Evolutionary conservation across 2,113 vertebrate species (phyloP), one percentile per base, ranked within the genome.

Genomic region (Equus przewalskii): DNA sequence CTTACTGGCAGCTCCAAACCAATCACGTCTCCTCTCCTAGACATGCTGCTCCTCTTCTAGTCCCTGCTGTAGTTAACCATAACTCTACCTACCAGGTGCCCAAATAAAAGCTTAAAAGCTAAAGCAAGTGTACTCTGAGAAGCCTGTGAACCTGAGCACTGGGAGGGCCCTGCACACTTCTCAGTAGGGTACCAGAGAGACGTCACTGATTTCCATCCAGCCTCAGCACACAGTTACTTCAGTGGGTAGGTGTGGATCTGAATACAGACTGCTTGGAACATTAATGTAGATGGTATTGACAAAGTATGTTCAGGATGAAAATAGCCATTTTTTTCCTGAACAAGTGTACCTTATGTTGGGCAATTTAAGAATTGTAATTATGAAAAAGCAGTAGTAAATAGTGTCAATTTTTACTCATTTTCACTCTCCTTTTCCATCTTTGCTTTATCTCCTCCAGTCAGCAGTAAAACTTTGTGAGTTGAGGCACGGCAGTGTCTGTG

Each of bases 291-390:
- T 79, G 2, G 9, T 51, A 2, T 83, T 96, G 76, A 83, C 1
- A 67, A 70, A 78, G 10, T 78, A 51, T n/a, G 19, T 81, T n/a
- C 4, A 41, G 58, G 16, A 69, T 82, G 8, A 54, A 75, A 65
- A 64, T 54, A 67, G 62, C 5, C n/a, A 1, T 15, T 65, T 16
- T 36, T 49, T 24, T 2, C 58, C 14, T 62, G 16, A 72, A 87
- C 41, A 44, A 90, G 33, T 56, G 21, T 49, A 79, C 1, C 36
- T 94, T 79, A 60, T 56, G 12, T 65, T 85, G 36, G 78, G 22
- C n/a, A 41, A 33, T 72, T 90, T 84, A 81, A 82, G 41, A 78
- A 78, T 75, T 85, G 24, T 78, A 24, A 90, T 88, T 83, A 70
- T 72, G 28, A 91, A 97, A 96, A 72, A 6, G 7, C 4, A 80